Percentiles rank a stretch among this genome's conserved stretches.
Conservation (phyloP, 2,888 invertebrate genomes). For the Enchytraeus crypticus region DNA sequence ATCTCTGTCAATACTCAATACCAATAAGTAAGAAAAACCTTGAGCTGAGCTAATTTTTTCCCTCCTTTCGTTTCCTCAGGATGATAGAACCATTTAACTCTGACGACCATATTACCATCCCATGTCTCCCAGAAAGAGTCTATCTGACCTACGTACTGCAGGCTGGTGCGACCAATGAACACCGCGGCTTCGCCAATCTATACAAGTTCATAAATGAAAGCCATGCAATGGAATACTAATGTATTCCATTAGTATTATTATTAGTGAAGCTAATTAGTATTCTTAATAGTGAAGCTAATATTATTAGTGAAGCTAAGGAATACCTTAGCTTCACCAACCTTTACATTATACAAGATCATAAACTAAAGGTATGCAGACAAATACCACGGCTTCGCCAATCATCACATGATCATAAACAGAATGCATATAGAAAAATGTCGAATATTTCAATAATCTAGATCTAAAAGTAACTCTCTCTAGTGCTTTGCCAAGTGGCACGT, state of each 20-base stretch:
- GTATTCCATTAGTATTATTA: not conserved
- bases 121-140: slow-evolving; percentile 85
- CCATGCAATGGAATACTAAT: not conserved
- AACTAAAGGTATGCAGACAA: no score
- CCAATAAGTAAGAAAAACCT: slow-evolving; percentile 41
- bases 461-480: no score
- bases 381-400: no score
- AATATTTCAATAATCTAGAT: no score
- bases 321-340: no score
- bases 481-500: no score
- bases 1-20: no score
- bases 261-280: not conserved
- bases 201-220: no score
- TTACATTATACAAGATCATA: no score
- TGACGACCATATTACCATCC: slow-evolving; percentile 77
- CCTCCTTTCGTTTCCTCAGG: slow-evolving; percentile 79
- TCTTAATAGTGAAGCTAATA: not conserved
- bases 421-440: no score
- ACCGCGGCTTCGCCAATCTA: slow-evolving; percentile 92
- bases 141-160: slow-evolving; percentile 85
- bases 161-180: slow-evolving; percentile 80
- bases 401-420: no score
- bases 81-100: slow-evolving; percentile 92
- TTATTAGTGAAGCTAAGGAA: no score
- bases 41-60: slow-evolving; percentile 55